Evolutionary conservation across 2,888 invertebrate genomes (phyloP).

Genomic region (Beris chalybata): DNA sequence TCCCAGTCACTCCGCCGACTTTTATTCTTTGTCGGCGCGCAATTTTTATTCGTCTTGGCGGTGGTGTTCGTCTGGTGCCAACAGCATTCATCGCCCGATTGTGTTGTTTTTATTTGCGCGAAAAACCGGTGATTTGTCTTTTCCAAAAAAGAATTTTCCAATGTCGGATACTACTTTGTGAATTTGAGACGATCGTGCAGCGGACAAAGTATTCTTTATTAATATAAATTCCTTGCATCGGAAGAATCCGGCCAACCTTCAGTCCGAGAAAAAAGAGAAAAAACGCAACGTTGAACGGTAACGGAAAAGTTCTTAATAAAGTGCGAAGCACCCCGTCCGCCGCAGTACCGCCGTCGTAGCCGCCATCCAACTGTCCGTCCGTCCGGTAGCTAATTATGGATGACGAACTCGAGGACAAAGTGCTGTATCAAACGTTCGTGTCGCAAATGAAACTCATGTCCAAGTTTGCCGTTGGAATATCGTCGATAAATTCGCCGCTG

Average conservation of each 20-base stretch:
- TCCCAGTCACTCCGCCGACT: no score
- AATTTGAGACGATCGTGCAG: no score
- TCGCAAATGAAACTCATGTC: slow-evolving; percentile 85
- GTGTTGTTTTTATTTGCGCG: no score
- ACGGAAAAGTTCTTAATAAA: neutral
- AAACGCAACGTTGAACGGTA: no score
- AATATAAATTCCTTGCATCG: no score
- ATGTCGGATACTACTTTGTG: no score
- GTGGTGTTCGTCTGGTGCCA: neutral
- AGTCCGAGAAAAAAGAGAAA: no score
- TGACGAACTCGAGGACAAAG: slow-evolving; percentile 88
- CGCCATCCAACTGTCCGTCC: neutral
- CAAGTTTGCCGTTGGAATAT: slow-evolving; percentile 76
- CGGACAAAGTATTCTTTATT: no score
- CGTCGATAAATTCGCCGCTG: slow-evolving; percentile 71
- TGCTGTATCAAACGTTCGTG: slow-evolving; percentile 83
- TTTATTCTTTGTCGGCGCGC: neutral
- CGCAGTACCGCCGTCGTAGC: neutral
- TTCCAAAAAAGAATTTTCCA: no score
- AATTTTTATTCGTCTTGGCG: neutral
- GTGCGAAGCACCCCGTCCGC: neutral
- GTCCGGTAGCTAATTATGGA: slow-evolving; percentile 64
- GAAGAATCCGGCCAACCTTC: no score
- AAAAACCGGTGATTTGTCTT: no score
- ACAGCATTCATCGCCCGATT: no score